Evolutionary conservation across 2,888 invertebrate genomes (phyloP), one percentile per base, ranked within the genome.

Genomic region (Cryptus viduatorius): DNA sequence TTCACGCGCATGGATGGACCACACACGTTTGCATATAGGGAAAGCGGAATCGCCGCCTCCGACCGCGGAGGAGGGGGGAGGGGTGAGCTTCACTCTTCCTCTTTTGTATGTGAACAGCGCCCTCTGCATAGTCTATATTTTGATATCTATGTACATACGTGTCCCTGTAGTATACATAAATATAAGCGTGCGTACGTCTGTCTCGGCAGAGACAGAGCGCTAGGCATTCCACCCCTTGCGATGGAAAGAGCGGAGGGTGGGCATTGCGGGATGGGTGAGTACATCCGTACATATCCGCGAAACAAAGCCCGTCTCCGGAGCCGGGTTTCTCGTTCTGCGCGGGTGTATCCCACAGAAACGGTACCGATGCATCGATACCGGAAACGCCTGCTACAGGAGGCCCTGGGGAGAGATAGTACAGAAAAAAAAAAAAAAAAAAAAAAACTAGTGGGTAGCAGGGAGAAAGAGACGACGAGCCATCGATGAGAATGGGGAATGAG

Each of bases 251-350:
- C 53, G 82, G 59, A 68, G 78, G 56, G 77, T 56, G 61, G 73
- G 65, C 37, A 42, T 42, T 37, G 37, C 42, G 53, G 76, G 12
- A 42, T 71, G 72, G 69, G 68, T 68, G 83, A 81, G 77, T 82
- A 84, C 84, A 84, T 84, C 84, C 82, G 82, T 84, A 79, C 82
- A 82, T 82, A 82, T 84, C 82, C 76, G 75, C 83, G 87, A 90
- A 92, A 92, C 91, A 92, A 92, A 90, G 89, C 89, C 88, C 89
- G 89, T 89, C 91, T 90, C 90, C 88, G 89, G 87, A 88, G 87
- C 86, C 50, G 72, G 50, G 84, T 86, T 89, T 84, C 89, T 88
- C 87, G 80, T 84, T 84, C 82, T 72, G 76, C 72, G 68, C 85
- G 79, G 56, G 86, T 79, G 86, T 86, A 81, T 82, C 85, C 79